Conservation (phyloP, 1,140 invertebrate species). For the Drosophila burlai region DNA sequence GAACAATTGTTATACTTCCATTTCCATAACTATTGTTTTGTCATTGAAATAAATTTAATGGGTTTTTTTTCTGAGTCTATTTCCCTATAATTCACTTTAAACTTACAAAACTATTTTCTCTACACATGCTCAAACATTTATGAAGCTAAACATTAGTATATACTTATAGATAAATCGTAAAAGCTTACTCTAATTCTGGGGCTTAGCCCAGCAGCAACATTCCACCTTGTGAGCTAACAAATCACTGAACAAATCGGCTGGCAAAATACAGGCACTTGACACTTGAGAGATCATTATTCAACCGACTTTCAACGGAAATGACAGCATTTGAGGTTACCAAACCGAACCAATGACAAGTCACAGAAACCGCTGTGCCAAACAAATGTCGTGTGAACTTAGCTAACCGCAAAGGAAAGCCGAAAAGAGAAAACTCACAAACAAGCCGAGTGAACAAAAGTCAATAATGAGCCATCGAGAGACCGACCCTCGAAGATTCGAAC, state of each 20-base stretch:
- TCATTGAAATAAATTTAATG: not conserved
- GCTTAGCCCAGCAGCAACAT: not conserved
- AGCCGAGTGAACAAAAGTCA: constrained; percentile 45
- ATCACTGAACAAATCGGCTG: constrained; percentile 26
- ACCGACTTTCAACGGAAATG: constrained; percentile 73
- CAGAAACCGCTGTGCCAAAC: constrained; percentile 51
- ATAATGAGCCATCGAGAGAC: constrained; percentile 23
- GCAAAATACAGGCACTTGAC: constrained; percentile 39
- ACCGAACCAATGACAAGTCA: constrained; percentile 57
- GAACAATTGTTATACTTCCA: not conserved
- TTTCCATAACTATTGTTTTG: not conserved
- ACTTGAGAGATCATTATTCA: constrained; percentile 50
- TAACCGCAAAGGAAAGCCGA: constrained; percentile 20
- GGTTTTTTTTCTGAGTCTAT: not conserved
- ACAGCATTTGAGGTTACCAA: constrained; percentile 66
- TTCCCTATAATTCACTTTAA: not conserved
- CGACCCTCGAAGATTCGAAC: constrained; percentile 4
- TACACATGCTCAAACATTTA: not conserved
- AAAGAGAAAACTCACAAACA: constrained; percentile 31
- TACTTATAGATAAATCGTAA: not conserved
- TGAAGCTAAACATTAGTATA: not conserved
- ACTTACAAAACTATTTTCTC: not conserved
- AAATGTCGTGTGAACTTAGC: constrained; percentile 64
- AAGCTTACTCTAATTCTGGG: not conserved
- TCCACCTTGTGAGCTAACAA: constrained; percentile 22